A percentile compares a stretch with the other conserved stretches of the same genome.
phyloP scores from a whole-genome alignment of 1,140 invertebrate species.

The Neotoxoptera formosana region DNA sequence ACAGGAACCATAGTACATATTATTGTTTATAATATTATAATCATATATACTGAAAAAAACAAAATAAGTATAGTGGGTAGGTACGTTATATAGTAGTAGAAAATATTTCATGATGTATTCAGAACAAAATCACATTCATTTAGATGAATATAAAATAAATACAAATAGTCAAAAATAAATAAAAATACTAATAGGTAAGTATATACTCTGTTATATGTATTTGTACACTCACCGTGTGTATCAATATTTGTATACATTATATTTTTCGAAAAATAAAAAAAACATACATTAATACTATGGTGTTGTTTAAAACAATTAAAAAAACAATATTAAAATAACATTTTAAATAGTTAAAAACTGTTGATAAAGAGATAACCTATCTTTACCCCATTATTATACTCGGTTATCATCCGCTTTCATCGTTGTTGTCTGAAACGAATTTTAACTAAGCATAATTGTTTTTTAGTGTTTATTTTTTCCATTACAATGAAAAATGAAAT shows the following conservation, averaged over 20 bases:
- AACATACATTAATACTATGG: too few relatives aligned
- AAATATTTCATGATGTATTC: not conserved
- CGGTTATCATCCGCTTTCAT: not conserved
- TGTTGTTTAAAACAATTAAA: not conserved
- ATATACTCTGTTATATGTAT: too few relatives aligned
- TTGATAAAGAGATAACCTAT: not conserved
- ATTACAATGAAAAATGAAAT: not conserved
- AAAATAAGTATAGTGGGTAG: not conserved
- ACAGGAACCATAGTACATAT: not conserved
- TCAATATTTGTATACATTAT: not conserved
- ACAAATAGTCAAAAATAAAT: fast-evolving
- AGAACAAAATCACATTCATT: not conserved
- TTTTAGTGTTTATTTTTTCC: not conserved
- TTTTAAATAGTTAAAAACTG: not conserved
- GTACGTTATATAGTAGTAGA: not conserved
- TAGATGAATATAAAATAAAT: not conserved
- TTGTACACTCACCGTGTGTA: too few relatives aligned
- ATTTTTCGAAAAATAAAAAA: too few relatives aligned
- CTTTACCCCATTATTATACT: not conserved
- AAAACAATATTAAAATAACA: not conserved
- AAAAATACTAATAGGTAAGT: not conserved
- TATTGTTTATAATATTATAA: not conserved
- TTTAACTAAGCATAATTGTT: not conserved
- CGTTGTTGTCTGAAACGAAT: not conserved
- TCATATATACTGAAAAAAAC: not conserved